A percentile compares a stretch with the other conserved stretches of the same genome.
Evolutionary conservation across 2,888 invertebrate genomes (phyloP).

Genomic region (Chloroclystis v-ata): DNA sequence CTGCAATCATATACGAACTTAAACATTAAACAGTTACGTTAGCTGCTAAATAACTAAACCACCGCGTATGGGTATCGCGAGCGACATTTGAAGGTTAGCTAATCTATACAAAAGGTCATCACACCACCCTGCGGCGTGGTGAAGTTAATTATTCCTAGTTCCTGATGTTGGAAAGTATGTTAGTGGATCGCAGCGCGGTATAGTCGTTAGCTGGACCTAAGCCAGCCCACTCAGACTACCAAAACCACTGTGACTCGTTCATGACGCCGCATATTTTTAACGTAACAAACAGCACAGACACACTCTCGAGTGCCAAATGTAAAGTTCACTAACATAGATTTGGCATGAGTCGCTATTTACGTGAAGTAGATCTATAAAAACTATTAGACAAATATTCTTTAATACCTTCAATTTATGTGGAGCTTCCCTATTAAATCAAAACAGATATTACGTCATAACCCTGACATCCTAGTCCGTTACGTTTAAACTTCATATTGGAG

Average conservation of each 20-base stretch:
- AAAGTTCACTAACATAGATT: slow-evolving; percentile 76
- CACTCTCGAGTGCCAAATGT: slow-evolving; percentile 70
- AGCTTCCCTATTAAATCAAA: too few species aligned
- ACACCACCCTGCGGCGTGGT: slow-evolving; percentile 18
- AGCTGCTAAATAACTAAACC: slow-evolving; percentile 21
- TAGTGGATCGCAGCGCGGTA: slow-evolving; percentile 34
- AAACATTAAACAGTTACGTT: too few species aligned
- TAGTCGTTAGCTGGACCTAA: slow-evolving; percentile 52
- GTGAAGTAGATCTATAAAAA: slow-evolving; percentile 40
- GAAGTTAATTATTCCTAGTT: slow-evolving; percentile 9
- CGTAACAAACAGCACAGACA: slow-evolving; percentile 71
- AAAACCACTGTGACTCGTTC: slow-evolving; percentile 63
- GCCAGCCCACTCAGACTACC: slow-evolving; percentile 60
- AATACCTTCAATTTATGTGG: neutral
- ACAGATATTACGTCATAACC: too few species aligned
- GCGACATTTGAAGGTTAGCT: slow-evolving; percentile 39
- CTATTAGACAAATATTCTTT: neutral
- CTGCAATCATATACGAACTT: too few species aligned
- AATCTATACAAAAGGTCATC: slow-evolving; percentile 31
- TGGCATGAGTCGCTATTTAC: slow-evolving; percentile 70
- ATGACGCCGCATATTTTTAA: slow-evolving; percentile 77
- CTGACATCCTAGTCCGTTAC: too few species aligned
- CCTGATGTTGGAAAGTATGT: slow-evolving; percentile 31
- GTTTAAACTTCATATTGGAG: neutral
- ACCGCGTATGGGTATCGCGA: slow-evolving; percentile 32